Conservation (phyloP, 2,113 vertebrate species). For the Ageneiosus marmoratus region DNA sequence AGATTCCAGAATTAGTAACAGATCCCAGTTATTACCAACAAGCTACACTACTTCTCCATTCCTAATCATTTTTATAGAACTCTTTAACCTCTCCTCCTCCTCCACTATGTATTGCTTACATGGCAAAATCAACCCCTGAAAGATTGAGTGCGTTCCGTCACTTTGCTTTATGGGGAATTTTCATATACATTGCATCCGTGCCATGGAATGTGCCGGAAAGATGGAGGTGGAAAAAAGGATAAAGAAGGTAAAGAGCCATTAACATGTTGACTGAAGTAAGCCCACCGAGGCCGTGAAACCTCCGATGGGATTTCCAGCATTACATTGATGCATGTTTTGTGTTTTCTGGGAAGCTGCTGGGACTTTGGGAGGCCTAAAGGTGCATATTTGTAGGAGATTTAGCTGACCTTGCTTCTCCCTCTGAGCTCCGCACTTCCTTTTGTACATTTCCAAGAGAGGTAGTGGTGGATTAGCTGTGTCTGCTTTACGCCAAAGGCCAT, state of each 20-base stretch:
- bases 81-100: constrained; percentile 59
- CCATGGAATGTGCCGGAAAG: constrained; percentile 62
- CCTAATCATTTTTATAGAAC: constrained; percentile 60
- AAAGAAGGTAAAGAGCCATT: constrained; percentile 62
- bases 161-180: constrained; percentile 58
- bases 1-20: background rate
- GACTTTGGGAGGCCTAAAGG: constrained; percentile 38
- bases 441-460: constrained; percentile 9
- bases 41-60: constrained; percentile 57
- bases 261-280: constrained; percentile 62
- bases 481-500: background rate
- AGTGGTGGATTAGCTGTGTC: background rate
- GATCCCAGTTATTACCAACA: background rate
- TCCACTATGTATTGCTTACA: constrained; percentile 68
- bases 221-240: background rate
- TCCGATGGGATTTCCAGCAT: constrained; percentile 28
- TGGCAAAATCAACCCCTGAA: constrained; percentile 59
- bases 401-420: constrained; percentile 7
- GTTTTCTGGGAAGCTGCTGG: constrained; percentile 52
- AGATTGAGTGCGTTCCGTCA: constrained; percentile 60
- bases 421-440: background rate
- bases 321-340: constrained; percentile 59
- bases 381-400: constrained; percentile 28
- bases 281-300: constrained; percentile 49
- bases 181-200: constrained; percentile 64